These are phyloP conservation scores for Cottus gobio DNA, from an alignment of 2,113 vertebrate species.

Conservation along the genomic window DNA sequence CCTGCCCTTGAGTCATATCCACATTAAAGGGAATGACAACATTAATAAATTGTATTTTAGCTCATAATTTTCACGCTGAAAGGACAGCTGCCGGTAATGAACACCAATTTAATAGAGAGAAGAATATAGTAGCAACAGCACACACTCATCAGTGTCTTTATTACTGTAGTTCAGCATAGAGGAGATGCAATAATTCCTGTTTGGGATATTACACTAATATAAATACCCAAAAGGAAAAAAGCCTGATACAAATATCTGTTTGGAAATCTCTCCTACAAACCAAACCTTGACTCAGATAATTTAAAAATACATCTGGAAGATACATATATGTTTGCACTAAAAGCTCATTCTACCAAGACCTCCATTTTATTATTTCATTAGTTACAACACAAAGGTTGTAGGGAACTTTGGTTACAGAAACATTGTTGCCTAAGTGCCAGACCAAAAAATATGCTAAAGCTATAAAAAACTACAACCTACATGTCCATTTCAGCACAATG, in stretches of 20 bases:
- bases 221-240: neutral
- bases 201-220: neutral
- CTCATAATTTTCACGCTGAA: conserved; percentile 21
- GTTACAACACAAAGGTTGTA: conserved; percentile 6
- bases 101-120: neutral
- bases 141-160: neutral
- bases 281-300: neutral
- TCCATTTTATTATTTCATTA: conserved; percentile 31
- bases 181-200: neutral
- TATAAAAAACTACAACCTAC: neutral
- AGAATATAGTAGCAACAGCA: neutral
- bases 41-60: conserved; percentile 41
- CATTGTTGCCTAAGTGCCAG: neutral
- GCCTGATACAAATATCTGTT: neutral
- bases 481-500: conserved; percentile 5
- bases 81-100: conserved; percentile 29
- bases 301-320: neutral
- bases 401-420: neutral
- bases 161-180: neutral
- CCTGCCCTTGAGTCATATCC: conserved; percentile 54
- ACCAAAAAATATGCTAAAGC: neutral
- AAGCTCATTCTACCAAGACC: neutral
- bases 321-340: conserved; percentile 2
- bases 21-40: conserved; percentile 55
- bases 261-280: neutral